phyloP scores from a whole-genome alignment of 2,113 vertebrate species.

The Apteryx mantelli region DNA sequence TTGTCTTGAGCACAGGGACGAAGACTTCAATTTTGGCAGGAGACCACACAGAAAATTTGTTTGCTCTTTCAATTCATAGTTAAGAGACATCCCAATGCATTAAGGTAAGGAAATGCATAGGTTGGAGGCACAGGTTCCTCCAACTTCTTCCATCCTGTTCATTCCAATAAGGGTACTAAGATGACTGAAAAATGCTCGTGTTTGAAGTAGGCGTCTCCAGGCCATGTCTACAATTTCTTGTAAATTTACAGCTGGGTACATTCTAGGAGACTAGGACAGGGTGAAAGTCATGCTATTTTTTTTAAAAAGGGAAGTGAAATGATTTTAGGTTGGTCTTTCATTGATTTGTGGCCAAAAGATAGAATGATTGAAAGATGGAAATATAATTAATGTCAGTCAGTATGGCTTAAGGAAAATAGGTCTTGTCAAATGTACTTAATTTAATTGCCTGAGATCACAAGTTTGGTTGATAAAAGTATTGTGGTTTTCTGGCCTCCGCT shows the following conservation, averaged over 20 bases:
- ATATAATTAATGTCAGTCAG: slow-evolving; percentile 4
- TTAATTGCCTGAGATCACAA: slow-evolving; percentile 20
- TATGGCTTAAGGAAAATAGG: neutral
- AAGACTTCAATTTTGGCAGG: too few species aligned
- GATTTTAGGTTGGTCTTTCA: slow-evolving; percentile 12
- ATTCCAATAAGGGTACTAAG: neutral
- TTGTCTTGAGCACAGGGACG: too few species aligned
- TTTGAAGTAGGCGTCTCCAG: neutral
- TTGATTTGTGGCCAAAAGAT: neutral
- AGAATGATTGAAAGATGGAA: neutral
- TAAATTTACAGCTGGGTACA: fast-evolving
- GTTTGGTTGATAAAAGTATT: neutral
- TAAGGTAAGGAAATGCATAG: neutral
- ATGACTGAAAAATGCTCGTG: neutral
- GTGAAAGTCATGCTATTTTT: neutral
- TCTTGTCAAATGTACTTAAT: neutral
- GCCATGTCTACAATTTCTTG: neutral
- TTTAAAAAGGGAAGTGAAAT: slow-evolving; percentile 20
- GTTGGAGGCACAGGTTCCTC: fast-evolving
- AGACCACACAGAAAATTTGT: too few species aligned
- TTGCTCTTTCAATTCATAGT: too few species aligned
- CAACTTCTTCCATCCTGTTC: neutral
- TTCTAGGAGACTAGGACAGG: neutral
- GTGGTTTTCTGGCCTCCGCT: neutral
- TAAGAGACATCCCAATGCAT: too few species aligned